These are phyloP conservation scores for Drosophila pseudoobscura DNA, from an alignment of 1,140 invertebrate species.

Conservation along the genomic window DNA sequence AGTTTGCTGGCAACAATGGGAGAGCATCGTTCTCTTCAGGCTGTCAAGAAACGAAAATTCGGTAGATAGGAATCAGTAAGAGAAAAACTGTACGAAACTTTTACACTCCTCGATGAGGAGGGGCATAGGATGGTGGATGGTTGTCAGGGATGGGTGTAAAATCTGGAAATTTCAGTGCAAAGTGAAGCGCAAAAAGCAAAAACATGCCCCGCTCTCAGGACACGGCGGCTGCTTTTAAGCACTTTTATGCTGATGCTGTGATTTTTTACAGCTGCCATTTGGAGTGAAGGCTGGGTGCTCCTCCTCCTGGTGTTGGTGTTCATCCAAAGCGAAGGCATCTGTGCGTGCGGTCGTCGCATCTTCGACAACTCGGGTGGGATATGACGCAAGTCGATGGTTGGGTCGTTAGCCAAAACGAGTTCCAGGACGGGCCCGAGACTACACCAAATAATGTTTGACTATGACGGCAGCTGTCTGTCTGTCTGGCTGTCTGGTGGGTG, in stretches of 20 bases:
- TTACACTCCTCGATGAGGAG: constrained; percentile 2
- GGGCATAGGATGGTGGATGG: neutral
- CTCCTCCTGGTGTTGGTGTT: neutral
- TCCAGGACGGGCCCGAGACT: constrained; percentile 37
- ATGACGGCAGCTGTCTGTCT: constrained; percentile 39
- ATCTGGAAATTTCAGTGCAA: constrained; percentile 56
- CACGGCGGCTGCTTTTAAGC: constrained; percentile 78
- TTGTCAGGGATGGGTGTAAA: constrained; percentile 15
- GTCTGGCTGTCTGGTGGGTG: neutral
- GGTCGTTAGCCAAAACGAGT: constrained; percentile 65
- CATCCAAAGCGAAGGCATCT: constrained; percentile 16
- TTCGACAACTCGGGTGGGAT: constrained; percentile 38
- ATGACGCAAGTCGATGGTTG: constrained; percentile 55
- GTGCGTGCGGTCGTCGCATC: constrained; percentile 66
- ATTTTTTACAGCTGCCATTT: constrained; percentile 82
- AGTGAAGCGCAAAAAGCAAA: constrained; percentile 68
- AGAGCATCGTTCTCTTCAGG: constrained; percentile 12
- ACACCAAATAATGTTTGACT: constrained; percentile 77
- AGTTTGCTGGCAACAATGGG: constrained; percentile 34
- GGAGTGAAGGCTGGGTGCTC: constrained; percentile 20
- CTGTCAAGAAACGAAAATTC: constrained; percentile 25
- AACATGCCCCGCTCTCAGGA: constrained; percentile 40
- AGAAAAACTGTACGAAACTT: constrained; percentile 60
- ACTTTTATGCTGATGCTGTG: constrained; percentile 81
- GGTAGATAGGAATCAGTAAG: constrained; percentile 34